Percentiles rank a stretch among this genome's conserved stretches.
These are phyloP conservation scores for Scaptomyza montana DNA, from an alignment of 1,140 invertebrate genomes.

Conservation along the genomic window DNA sequence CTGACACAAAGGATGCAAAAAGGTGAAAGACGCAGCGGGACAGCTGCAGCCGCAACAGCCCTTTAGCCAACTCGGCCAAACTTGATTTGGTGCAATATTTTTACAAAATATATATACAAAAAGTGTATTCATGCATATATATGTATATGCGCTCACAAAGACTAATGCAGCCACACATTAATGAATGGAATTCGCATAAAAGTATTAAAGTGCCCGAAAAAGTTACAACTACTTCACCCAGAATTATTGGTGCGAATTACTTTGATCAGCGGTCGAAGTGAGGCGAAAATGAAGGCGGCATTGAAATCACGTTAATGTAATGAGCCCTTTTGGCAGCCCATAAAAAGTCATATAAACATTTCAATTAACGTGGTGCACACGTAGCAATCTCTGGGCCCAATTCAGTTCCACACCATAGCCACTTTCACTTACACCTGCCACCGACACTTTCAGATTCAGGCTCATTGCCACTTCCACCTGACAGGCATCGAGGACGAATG, in stretches of 20 bases:
- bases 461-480: constrained; percentile 47
- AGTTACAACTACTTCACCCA: not conserved
- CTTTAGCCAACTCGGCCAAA: constrained; percentile 62
- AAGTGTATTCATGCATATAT: not conserved
- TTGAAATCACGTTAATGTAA: constrained; percentile 74
- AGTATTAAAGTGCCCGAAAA: constrained; percentile 1
- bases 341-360: constrained; percentile 82
- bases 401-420: not conserved
- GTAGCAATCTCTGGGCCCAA: constrained; percentile 28
- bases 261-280: constrained; percentile 64
- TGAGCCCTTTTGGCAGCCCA: constrained; percentile 77
- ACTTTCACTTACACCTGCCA: constrained; percentile 7
- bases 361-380: constrained; percentile 74
- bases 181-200: constrained; percentile 21
- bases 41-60: constrained; percentile 29
- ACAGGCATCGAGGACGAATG: constrained; percentile 67
- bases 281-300: constrained; percentile 19
- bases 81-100: constrained; percentile 70
- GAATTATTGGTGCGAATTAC: constrained; percentile 71
- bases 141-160: not conserved
- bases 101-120: constrained; percentile 26
- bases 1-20: constrained; percentile 80
- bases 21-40: constrained; percentile 67
- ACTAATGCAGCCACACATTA: not conserved
- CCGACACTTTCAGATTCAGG: constrained; percentile 6